phyloP scores from a whole-genome alignment of 2,888 invertebrate species.

The Ichneumoninae sp. region DNA sequence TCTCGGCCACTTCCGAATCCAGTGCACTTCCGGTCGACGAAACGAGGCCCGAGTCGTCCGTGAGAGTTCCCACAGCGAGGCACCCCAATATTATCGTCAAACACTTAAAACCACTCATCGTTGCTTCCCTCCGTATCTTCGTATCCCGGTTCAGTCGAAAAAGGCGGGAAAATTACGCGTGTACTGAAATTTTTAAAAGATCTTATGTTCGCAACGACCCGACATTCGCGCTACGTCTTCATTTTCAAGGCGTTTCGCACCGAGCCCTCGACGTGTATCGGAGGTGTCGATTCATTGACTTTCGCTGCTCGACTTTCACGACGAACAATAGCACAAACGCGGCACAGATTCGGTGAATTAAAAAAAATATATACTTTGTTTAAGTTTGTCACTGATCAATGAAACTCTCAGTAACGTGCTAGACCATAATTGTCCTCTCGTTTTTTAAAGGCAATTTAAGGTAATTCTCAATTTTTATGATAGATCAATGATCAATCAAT shows the following conservation, averaged over 20 bases:
- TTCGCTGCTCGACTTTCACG: conserved; percentile 8
- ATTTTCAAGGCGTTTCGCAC: conserved; percentile 29
- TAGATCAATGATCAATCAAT: not conserved
- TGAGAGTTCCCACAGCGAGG: conserved; percentile 36
- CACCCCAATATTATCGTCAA: conserved; percentile 52
- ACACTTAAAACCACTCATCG: conserved; percentile 64
- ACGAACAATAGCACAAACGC: not conserved
- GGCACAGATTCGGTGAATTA: conserved; percentile 12
- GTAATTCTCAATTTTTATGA: not conserved
- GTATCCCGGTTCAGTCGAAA: not conserved
- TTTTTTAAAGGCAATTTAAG: not conserved
- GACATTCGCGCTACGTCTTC: conserved; percentile 47
- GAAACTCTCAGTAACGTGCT: not conserved
- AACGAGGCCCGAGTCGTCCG: conserved; percentile 40
- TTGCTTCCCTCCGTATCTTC: conserved; percentile 11
- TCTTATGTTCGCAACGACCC: not conserved
- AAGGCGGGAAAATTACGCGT: not conserved
- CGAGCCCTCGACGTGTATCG: conserved; percentile 2
- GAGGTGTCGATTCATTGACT: conserved; percentile 18
- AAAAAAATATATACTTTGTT: not conserved
- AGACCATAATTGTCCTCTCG: not conserved
- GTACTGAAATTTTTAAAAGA: not conserved
- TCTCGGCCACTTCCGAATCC: conserved; percentile 44
- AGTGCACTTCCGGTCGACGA: conserved; percentile 2
- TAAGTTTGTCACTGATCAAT: not conserved